Base-by-base conservation (phyloP, 2,113 vertebrate genomes). In the Mormyrus iriodes region DNA sequence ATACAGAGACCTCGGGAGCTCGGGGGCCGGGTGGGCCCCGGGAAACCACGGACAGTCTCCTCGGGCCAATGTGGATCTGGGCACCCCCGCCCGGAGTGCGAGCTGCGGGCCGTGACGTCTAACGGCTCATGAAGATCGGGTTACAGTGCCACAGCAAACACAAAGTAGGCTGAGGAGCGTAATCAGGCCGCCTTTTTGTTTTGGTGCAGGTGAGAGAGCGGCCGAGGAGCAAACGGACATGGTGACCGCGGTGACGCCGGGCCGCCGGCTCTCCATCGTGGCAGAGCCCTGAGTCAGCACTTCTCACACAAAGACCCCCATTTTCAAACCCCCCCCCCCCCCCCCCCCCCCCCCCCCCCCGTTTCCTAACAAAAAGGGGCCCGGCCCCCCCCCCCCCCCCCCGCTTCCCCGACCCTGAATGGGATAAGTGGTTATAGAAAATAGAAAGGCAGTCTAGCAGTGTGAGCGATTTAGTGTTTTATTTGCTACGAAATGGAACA, bases 391-490 rank as follows among this genome's bases (percentile, higher is more conserved):
- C 58, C 39, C 27, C 6, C 82, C 44, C 10, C 9, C 7, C n/a
- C n/a, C n/a, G n/a, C n/a, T n/a, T n/a, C n/a, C n/a, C n/a, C n/a
- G n/a, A n/a, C n/a, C n/a, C n/a, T n/a, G n/a, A n/a, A n/a, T n/a
- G n/a, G n/a, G n/a, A n/a, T n/a, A n/a, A n/a, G n/a, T n/a, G n/a
- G n/a, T n/a, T n/a, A n/a, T n/a, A n/a, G n/a, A n/a, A n/a, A n/a
- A n/a, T n/a, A 24, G 44, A 85, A 51, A 49, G 3, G 21, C 19
- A 85, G 83, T 51, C 44, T 85, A 17, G 17, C n/a, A 42, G 10
- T 15, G n/a, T n/a, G 48, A 85, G n/a, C 46, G 83, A 85, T 85
- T 85, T 85, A 85, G 10, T 49, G 83, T 85, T 51, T 85, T 51
- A 85, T n/a, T 85, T 85, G 83, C 83, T 51, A 51, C 10, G n/a